phyloP scores from a whole-genome alignment of 1,140 invertebrate species.

The Agrypnia vestita region DNA sequence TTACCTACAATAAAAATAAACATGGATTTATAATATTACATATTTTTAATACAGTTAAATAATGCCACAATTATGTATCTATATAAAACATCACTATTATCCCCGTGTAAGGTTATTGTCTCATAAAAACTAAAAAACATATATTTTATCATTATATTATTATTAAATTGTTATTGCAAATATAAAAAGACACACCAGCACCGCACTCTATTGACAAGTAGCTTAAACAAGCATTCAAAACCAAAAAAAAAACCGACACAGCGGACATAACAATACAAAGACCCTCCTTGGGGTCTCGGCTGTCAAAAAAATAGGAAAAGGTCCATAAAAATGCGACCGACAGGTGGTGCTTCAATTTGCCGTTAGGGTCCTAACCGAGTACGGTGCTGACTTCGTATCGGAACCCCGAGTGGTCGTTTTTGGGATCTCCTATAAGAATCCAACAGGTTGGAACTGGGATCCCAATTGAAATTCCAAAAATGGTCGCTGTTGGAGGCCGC shows the following conservation, averaged over 20 bases:
- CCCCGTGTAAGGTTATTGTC: too few relatives aligned
- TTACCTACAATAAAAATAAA: too few relatives aligned
- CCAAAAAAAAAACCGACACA: constrained; percentile 24
- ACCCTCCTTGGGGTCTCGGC: neutral
- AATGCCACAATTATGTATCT: too few relatives aligned
- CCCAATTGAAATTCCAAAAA: constrained; percentile 37
- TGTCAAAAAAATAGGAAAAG: constrained; percentile 34
- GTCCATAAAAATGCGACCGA: constrained; percentile 39
- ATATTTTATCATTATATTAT: too few relatives aligned
- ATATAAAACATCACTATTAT: too few relatives aligned
- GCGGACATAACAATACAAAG: constrained; percentile 20
- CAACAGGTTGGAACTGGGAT: constrained; percentile 43
- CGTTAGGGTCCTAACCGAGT: constrained; percentile 35
- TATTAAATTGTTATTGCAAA: neutral
- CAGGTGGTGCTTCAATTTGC: constrained; percentile 46
- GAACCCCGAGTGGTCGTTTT: constrained; percentile 38
- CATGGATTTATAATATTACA: too few relatives aligned
- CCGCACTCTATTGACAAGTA: constrained; percentile 57
- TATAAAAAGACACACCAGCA: constrained; percentile 10
- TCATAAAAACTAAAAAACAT: too few relatives aligned
- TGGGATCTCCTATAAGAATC: constrained; percentile 46
- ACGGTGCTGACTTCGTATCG: constrained; percentile 31
- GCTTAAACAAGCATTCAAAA: constrained; percentile 45
- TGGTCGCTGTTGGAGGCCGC: constrained; percentile 13
- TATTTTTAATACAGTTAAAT: too few relatives aligned